Evolutionary conservation across 2,888 invertebrate species (phyloP).

Genomic region (Sinodicranocentrus sp.): DNA sequence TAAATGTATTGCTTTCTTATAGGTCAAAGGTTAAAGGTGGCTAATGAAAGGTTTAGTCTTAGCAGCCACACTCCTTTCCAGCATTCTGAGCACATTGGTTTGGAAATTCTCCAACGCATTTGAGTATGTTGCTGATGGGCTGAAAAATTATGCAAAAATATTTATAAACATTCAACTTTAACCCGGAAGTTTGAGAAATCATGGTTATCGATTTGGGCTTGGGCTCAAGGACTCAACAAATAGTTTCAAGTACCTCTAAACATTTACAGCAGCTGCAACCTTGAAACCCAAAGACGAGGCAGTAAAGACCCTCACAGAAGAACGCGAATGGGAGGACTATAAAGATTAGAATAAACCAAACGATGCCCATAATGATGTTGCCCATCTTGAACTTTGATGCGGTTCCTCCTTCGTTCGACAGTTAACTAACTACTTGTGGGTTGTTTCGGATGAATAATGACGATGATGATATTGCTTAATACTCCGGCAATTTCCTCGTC

Average conservation of each 20-base stretch:
- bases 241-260: conserved; percentile 33
- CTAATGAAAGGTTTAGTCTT: no score
- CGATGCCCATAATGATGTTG: conserved; percentile 26
- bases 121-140: conserved; percentile 17
- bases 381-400: conserved; percentile 21
- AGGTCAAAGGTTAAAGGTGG: no score
- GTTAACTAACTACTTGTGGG: no score
- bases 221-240: no score
- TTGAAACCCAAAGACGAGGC: conserved; percentile 26
- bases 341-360: conserved; percentile 33
- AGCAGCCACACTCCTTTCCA: conserved; percentile 23
- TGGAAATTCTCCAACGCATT: conserved; percentile 18
- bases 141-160: not conserved
- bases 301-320: conserved; percentile 22
- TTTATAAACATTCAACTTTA: no score
- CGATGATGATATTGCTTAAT: no score
- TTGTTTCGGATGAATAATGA: no score
- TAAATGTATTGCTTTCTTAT: no score
- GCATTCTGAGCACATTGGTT: conserved; percentile 24
- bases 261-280: conserved; percentile 43
- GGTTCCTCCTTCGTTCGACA: no score
- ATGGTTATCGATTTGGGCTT: not conserved
- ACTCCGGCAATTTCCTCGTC: no score
- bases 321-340: not conserved
- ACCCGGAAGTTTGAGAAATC: no score